These are phyloP conservation scores for Cynopterus brachyotis DNA, from an alignment of 2,113 vertebrate species.

Conservation along the genomic window DNA sequence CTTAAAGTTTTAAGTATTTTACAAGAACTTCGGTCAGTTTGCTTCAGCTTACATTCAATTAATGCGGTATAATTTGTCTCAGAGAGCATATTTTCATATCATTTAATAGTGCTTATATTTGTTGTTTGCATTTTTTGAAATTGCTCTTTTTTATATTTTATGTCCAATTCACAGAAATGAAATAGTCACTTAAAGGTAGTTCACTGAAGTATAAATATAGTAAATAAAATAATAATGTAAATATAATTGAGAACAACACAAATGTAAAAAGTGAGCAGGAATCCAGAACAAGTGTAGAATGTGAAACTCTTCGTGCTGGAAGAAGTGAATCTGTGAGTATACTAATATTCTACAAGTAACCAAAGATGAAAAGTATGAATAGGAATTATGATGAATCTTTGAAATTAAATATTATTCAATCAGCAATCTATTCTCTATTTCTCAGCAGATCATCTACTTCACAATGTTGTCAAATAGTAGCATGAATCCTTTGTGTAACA, in stretches of 20 bases:
- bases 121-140: background rate
- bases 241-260: background rate
- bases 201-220: background rate
- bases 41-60: slow-evolving; percentile 8
- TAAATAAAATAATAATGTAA: background rate
- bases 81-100: background rate
- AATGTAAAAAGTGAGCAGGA: background rate
- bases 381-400: background rate
- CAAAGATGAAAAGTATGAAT: background rate
- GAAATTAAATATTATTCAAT: background rate
- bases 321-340: background rate
- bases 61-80: background rate
- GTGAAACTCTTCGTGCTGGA: background rate
- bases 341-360: background rate
- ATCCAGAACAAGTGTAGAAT: background rate
- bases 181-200: background rate
- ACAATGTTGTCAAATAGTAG: background rate
- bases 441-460: background rate
- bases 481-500: background rate
- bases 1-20: background rate
- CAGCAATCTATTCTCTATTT: background rate
- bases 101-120: background rate
- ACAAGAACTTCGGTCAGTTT: background rate
- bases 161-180: slow-evolving; percentile 1
- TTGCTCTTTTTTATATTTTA: background rate